Evolutionary conservation across 2,797 vertebrate genomes (phyloP), one percentile per base, ranked within the genome.

Genomic region (Crypturellus tataupa): DNA sequence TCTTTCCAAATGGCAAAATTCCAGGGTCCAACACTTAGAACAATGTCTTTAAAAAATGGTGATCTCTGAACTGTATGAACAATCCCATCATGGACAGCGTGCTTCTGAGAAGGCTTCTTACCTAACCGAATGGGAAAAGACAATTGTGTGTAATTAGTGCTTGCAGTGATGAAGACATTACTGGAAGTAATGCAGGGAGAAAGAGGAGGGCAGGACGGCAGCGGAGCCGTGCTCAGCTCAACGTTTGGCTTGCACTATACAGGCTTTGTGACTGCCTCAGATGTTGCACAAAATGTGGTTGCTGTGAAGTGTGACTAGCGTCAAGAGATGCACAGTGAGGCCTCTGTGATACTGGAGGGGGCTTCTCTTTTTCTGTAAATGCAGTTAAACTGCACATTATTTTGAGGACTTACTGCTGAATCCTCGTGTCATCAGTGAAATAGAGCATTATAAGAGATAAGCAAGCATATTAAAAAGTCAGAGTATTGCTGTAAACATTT

Each of bases 1-100:
- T 99, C 99, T 93, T 98, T 99, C 99, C 99, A 99, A 96, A 99
- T 98, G 95, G 99, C 98, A 90, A 99, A 98, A 47, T 98, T 98
- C 98, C 96, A 98, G 33, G 98, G 98, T 70, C 98, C 99, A 5
- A 98, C 63, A 2, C 98, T 99, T 94, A 99, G 98, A 95, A 99
- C 37, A 56, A 99, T 97, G 93, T 99, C 98, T 65, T 98, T 98
- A 90, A 99, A 99, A 97, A 99, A 99, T 1, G 99, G 99, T 9
- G 99, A 99, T 56, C 98, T 97, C 93, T 98, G 98, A 9, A 99
- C 82, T 0, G 98, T 98, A 79, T 98, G 98, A 55, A 99, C 98
- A 33, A 90, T 21, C 82, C 98, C 97, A 4, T 98, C 97, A 69
- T 99, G 98, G 76, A 97, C 29, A 2, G 46, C 68, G 5, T 97